A percentile compares a stretch with the other conserved stretches of the same genome.
Evolutionary conservation across 2,888 invertebrate species (phyloP).

Genomic region (Pollenia labialis): DNA sequence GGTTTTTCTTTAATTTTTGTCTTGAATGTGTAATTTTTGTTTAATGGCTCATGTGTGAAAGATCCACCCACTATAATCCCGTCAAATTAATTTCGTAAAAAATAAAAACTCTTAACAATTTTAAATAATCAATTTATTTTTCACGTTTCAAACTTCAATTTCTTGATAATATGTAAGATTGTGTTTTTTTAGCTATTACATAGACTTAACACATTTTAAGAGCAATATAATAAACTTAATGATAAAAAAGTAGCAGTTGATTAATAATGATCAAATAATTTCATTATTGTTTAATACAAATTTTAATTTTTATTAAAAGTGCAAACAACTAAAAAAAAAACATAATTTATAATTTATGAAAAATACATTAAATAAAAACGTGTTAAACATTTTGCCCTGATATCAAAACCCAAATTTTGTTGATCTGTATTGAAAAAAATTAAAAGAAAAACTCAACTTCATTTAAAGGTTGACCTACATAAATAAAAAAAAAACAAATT

Average conservation of each 20-base stretch:
- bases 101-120: slow-evolving; percentile 11
- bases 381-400: not conserved
- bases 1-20: no score
- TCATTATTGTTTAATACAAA: slow-evolving; percentile 29
- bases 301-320: slow-evolving; percentile 45
- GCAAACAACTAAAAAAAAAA: slow-evolving; percentile 44
- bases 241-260: slow-evolving; percentile 18
- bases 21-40: no score
- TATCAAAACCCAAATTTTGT: not conserved
- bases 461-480: not conserved
- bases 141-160: slow-evolving; percentile 47
- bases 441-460: slow-evolving; percentile 33
- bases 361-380: slow-evolving; percentile 17
- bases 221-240: slow-evolving; percentile 7
- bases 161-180: slow-evolving; percentile 14
- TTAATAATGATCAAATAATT: slow-evolving; percentile 18
- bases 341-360: slow-evolving; percentile 15
- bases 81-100: no score
- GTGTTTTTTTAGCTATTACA: slow-evolving; percentile 5
- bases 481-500: slow-evolving; percentile 11
- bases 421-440: not conserved
- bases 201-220: slow-evolving; percentile 16
- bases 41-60: no score
- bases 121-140: slow-evolving; percentile 46
- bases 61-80: no score